These are phyloP conservation scores for Mimas tiliae DNA, from an alignment of 2,888 invertebrate species.

Conservation along the genomic window DNA sequence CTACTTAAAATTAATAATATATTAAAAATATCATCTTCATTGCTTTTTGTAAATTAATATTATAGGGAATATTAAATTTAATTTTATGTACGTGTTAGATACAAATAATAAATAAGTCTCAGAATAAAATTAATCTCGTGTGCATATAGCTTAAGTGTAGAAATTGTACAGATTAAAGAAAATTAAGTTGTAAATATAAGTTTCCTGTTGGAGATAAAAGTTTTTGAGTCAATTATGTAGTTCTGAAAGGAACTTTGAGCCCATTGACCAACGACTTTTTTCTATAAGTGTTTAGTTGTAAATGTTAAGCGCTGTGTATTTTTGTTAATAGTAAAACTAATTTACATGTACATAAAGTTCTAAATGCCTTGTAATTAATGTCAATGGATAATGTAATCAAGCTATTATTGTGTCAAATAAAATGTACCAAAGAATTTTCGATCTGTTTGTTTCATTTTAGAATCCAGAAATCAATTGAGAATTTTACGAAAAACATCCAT, in stretches of 20 bases:
- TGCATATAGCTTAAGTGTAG: conserved; percentile 8
- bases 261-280: conserved; percentile 77
- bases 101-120: conserved; percentile 3
- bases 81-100: conserved; percentile 12
- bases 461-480: no score
- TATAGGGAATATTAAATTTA: background rate
- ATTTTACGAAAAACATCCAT: no score
- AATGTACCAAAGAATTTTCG: conserved; percentile 59
- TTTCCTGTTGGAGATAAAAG: conserved; percentile 50
- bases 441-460: conserved; percentile 1
- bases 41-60: conserved; percentile 7
- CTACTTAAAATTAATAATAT: no score
- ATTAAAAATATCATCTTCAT: background rate
- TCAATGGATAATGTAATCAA: conserved; percentile 72
- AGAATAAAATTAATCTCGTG: conserved; percentile 18
- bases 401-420: conserved; percentile 68
- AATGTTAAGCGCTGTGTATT: conserved; percentile 29
- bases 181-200: conserved; percentile 21
- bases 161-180: conserved; percentile 13
- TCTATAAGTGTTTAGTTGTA: conserved; percentile 34
- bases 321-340: conserved; percentile 35
- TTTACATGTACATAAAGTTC: conserved; percentile 39
- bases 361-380: conserved; percentile 61
- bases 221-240: conserved; percentile 69
- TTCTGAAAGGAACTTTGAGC: conserved; percentile 67